Evolutionary conservation across 2,888 invertebrate species (phyloP), one percentile per base, ranked within the genome.

Genomic region (Pedicia rivosa): DNA sequence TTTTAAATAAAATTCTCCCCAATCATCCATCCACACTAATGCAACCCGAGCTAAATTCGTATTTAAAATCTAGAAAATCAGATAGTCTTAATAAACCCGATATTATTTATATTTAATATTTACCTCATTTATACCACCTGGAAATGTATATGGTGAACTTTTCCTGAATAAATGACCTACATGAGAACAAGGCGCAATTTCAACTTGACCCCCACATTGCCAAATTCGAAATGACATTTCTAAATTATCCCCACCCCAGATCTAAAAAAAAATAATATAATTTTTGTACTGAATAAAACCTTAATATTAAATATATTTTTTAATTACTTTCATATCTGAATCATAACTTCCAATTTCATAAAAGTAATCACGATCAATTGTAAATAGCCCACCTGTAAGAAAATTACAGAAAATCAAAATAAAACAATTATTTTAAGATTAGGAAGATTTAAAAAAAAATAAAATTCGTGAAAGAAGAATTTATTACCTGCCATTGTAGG

Each of bases 201-300:
- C 83, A 1, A 94, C 74, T 40, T 74, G 68, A 1, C 91, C 92
- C 0, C 92, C 92, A 50, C 94, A 94, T 54, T 90, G 87, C 94
- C 94, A 94, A 1, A 88, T 86, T 45, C 95, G 72, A 62, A 97
- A 94, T 0, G 95, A 95, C 56, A 98, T 69, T 62, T 98, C 97
- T 24, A 98, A 68, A 60, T 98, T 98, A 60, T 98, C 97, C 0
- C 92, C 97, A 4, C 98, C 97, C 97, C 97, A 98, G 42, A 95
- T 90, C n/a, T 47, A 25, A 25, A 8, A 25, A 25, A 25, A 25
- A 25, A 25, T 2, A 25, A 10, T n/a, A 3, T n/a, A 25, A 5
- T 25, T 9, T 10, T 10, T 4, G 5, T n/a, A n/a, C 8, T n/a
- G 8, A 25, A 25, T 4, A 22, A 22, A 22, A n/a, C 2, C 5